These are phyloP conservation scores for Gymnocephalus cernua DNA, from an alignment of 2,113 vertebrate species.

Conservation along the genomic window DNA sequence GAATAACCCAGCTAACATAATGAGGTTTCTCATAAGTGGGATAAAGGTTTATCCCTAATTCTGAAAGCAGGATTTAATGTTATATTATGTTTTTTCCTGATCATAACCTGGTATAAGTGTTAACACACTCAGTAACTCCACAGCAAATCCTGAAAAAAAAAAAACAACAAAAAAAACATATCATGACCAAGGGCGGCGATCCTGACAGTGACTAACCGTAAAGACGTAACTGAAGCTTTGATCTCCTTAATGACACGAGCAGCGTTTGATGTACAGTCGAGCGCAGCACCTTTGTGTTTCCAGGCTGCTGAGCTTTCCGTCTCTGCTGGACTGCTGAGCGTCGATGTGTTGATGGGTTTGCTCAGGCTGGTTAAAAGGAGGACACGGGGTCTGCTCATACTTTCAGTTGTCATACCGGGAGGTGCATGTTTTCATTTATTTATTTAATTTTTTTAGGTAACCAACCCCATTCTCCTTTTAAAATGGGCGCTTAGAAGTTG, in stretches of 20 bases:
- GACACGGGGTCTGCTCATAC: constrained; percentile 33
- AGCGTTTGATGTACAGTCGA: constrained; percentile 50
- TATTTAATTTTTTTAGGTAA: constrained; percentile 60
- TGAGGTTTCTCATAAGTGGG: constrained; percentile 20
- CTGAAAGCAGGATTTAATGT: constrained; percentile 1
- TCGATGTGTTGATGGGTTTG: constrained; percentile 17
- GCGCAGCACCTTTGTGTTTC: constrained; percentile 47
- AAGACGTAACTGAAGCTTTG: constrained; percentile 46
- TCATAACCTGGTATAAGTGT: background rate
- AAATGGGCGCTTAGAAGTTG: constrained; percentile 71
- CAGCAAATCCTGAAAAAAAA: constrained; percentile 18
- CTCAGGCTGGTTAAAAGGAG: constrained; percentile 45
- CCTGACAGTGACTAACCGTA: constrained; percentile 31
- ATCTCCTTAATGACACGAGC: constrained; percentile 44
- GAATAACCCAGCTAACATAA: constrained; percentile 1
- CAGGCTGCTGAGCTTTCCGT: constrained; percentile 34
- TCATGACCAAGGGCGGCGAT: background rate
- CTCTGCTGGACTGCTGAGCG: constrained; percentile 43
- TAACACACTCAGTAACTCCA: background rate
- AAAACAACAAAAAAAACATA: background rate
- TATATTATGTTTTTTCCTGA: background rate
- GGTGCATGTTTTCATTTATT: constrained; percentile 25
- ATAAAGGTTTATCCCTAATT: background rate
- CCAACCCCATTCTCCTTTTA: constrained; percentile 62
- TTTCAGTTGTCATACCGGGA: constrained; percentile 54